Percentiles rank a stretch among this genome's conserved stretches.
Conservation (phyloP, 2,113 vertebrate genomes). For the Gulo gulo region DNA sequence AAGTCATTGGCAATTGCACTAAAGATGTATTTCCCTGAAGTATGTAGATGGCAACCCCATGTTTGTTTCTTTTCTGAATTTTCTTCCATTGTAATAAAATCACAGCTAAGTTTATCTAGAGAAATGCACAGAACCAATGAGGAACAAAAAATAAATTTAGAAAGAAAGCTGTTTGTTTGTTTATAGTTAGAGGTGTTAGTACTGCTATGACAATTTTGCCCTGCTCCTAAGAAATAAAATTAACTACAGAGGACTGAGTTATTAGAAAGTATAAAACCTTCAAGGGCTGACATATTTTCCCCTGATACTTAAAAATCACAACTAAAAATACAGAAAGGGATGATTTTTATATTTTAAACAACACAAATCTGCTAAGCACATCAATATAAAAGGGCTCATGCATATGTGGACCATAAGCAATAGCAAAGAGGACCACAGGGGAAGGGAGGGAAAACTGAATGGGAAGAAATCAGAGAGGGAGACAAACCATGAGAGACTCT, state of each 20-base stretch:
- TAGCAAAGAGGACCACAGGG: neutral
- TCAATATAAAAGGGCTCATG: neutral
- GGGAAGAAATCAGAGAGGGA: neutral
- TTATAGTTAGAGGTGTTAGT: neutral
- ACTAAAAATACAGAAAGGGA: neutral
- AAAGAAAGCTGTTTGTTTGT: neutral
- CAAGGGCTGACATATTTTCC: neutral
- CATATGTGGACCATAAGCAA: neutral
- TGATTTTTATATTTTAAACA: neutral
- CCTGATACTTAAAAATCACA: neutral
- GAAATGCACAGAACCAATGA: neutral
- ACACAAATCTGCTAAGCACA: fast-evolving
- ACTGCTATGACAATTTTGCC: neutral
- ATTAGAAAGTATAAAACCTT: neutral
- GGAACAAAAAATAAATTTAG: slow-evolving; percentile 1
- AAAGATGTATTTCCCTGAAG: neutral
- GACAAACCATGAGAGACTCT: neutral
- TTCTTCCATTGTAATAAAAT: neutral
- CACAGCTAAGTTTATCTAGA: neutral
- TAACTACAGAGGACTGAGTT: neutral
- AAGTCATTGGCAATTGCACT: neutral
- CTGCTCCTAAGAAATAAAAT: neutral
- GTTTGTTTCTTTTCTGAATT: neutral
- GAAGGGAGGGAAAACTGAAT: neutral
- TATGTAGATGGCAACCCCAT: fast-evolving